phyloP scores from a whole-genome alignment of 2,888 invertebrate species.

The Muschampia plurimacula region DNA sequence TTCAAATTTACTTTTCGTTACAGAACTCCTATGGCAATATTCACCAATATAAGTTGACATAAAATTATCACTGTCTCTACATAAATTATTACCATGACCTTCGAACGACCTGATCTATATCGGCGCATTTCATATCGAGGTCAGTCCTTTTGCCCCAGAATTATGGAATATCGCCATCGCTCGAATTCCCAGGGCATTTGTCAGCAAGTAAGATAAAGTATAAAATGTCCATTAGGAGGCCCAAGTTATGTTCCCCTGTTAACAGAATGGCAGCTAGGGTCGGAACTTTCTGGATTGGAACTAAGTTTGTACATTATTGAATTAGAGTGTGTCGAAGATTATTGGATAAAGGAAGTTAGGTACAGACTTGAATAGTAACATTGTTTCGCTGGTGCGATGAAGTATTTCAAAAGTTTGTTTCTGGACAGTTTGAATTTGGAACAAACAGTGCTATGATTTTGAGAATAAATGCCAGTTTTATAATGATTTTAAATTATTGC shows the following conservation, averaged over 20 bases:
- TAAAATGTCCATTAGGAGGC: conserved; percentile 20
- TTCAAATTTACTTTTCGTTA: too few relatives aligned
- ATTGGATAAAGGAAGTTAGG: neutral
- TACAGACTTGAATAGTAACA: neutral
- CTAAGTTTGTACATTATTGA: conserved; percentile 1
- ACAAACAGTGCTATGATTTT: too few relatives aligned
- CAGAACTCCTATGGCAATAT: too few relatives aligned
- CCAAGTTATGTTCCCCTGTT: neutral
- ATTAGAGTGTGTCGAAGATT: neutral
- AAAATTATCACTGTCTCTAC: neutral
- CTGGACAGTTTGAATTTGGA: neutral
- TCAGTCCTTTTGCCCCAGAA: conserved; percentile 20
- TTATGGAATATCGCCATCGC: conserved; percentile 18
- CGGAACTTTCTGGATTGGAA: conserved; percentile 1
- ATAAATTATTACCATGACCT: conserved; percentile 12
- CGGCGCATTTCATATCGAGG: conserved; percentile 3
- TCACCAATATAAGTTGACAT: neutral
- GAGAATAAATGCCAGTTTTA: too few relatives aligned
- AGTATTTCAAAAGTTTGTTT: neutral
- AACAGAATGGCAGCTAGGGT: neutral
- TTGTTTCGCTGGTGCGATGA: neutral
- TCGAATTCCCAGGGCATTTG: conserved; percentile 25
- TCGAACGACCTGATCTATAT: conserved; percentile 8
- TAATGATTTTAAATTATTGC: too few relatives aligned
- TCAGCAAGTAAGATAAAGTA: conserved; percentile 19